Evolutionary conservation across 2,888 invertebrate species (phyloP).

Genomic region (Drosophila fungiperda): DNA sequence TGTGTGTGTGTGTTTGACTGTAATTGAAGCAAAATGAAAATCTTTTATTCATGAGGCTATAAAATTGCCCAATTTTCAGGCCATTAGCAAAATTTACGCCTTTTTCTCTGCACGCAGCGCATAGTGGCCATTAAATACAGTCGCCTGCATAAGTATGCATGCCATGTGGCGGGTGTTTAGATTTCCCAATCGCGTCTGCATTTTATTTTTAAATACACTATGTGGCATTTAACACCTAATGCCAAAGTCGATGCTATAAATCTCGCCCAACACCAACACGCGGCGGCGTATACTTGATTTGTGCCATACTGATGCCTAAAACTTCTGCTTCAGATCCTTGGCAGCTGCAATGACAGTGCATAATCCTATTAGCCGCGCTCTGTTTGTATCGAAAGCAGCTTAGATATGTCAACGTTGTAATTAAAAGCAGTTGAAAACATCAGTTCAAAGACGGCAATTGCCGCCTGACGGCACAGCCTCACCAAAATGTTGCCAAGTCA

Average conservation of each 20-base stretch:
- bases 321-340: conserved; percentile 10
- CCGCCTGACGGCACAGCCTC: conserved; percentile 27
- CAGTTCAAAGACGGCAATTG: conserved; percentile 24
- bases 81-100: conserved; percentile 85
- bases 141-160: conserved; percentile 78
- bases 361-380: conserved; percentile 71
- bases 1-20: conserved; percentile 69
- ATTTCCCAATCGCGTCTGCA: conserved; percentile 63
- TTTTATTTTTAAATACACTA: conserved; percentile 59
- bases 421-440: conserved; percentile 76
- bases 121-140: conserved; percentile 78
- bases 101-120: conserved; percentile 79
- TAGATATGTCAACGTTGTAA: conserved; percentile 76
- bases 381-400: conserved; percentile 75
- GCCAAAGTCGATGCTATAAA: conserved; percentile 41
- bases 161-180: conserved; percentile 66
- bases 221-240: conserved; percentile 41
- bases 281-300: conserved; percentile 64
- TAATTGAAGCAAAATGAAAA: conserved; percentile 82
- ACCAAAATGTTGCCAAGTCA: conserved; percentile 66
- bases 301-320: conserved; percentile 2
- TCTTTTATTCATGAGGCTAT: conserved; percentile 85
- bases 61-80: conserved; percentile 85
- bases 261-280: conserved; percentile 23
- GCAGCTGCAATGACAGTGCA: conserved; percentile 53